Evolutionary conservation across 1,140 invertebrate species (phyloP).

Genomic region (Philotrypesis tridentata): DNA sequence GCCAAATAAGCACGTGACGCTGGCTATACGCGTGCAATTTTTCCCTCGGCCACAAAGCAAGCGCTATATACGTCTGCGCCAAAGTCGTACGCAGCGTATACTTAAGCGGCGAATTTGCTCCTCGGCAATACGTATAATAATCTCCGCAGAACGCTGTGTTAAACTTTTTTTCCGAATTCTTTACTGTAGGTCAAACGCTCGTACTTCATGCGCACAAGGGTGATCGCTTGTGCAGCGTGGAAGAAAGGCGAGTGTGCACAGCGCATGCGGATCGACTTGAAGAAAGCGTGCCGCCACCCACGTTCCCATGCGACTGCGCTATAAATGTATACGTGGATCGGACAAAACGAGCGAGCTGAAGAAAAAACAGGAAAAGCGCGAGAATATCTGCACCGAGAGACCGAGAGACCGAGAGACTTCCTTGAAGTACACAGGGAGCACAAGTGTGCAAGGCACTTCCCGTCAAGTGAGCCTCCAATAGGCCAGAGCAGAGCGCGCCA

Average conservation of each 20-base stretch:
- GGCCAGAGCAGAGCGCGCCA: slow-evolving; percentile 59
- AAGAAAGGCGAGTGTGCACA: too few species aligned
- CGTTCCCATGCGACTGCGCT: background rate
- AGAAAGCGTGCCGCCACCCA: background rate
- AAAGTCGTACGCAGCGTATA: background rate
- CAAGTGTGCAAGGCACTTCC: slow-evolving; percentile 49
- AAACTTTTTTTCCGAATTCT: background rate
- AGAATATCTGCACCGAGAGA: background rate
- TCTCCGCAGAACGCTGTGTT: background rate
- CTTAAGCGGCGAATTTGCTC: background rate
- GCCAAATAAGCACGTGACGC: slow-evolving; percentile 15
- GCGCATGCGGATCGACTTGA: background rate
- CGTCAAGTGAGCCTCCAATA: slow-evolving; percentile 64
- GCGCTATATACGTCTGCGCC: background rate
- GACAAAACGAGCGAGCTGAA: background rate
- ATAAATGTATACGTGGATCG: background rate
- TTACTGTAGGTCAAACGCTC: background rate
- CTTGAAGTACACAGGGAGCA: slow-evolving; percentile 32
- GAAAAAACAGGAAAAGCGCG: background rate
- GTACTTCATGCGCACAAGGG: too few species aligned
- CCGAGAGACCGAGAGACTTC: slow-evolving; percentile 31
- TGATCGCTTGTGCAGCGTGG: too few species aligned
- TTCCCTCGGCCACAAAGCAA: background rate
- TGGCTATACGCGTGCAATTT: slow-evolving; percentile 62
- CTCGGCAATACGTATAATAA: background rate